These are phyloP conservation scores for Glyptemys insculpta DNA, from an alignment of 2,797 vertebrate species.

Conservation along the genomic window DNA sequence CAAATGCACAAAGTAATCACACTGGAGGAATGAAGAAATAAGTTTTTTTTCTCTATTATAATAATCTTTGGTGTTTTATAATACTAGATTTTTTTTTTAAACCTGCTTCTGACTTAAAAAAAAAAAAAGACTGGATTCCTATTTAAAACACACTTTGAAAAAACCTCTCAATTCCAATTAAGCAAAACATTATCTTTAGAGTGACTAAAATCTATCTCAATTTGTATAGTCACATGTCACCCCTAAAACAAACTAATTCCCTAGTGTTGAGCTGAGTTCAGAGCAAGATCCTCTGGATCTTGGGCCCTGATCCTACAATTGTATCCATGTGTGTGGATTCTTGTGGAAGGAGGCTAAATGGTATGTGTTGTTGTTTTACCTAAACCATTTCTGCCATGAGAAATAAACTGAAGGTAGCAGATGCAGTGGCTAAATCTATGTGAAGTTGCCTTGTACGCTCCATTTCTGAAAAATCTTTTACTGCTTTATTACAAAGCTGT, in stretches of 20 bases:
- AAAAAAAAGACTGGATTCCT: background rate
- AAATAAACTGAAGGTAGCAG: background rate
- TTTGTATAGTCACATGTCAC: background rate
- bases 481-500: fast-evolving
- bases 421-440: background rate
- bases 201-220: background rate
- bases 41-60: background rate
- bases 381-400: background rate
- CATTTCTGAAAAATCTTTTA: fast-evolving
- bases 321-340: background rate
- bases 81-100: background rate
- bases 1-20: background rate
- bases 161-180: background rate
- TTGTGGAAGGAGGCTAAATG: background rate
- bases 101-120: background rate
- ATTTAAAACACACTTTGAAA: background rate
- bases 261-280: background rate
- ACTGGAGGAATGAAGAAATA: background rate
- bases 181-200: background rate
- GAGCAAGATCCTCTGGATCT: background rate
- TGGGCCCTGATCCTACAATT: background rate
- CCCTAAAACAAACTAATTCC: background rate
- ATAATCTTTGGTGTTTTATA: background rate
- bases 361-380: background rate
- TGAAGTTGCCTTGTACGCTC: background rate